Base-by-base conservation (phyloP, 2,797 vertebrate genomes). In the Sebastes variabilis region DNA sequence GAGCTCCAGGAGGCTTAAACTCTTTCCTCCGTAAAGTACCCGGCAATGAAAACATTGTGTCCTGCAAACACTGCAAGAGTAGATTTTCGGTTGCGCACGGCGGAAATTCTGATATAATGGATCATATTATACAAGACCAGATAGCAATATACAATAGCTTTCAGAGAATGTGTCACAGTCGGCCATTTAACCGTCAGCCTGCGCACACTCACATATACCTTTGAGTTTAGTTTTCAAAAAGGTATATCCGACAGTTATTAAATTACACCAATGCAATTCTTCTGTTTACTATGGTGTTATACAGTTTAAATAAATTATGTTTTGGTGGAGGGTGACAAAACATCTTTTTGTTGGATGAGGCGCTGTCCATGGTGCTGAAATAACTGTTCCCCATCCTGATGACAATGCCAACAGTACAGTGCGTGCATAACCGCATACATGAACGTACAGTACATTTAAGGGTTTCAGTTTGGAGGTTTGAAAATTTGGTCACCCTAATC, bases 381-480 rank as follows among this genome's bases (percentile, higher is more conserved):
- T 54, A 22, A 20, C 46, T 54, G 49, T 22, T 54, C 49, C 49
- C 49, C 49, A 54, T 54, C 49, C 49, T 22, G 49, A 54, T 54
- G 18, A 49, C 7, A 49, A 49, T 49, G 46, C 18, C 46, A 9
- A 20, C 46, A 49, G 46, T 49, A 49, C 18, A 2, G 18, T 49
- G 49, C 49, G 2, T 52, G 18, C 49, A 52, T n/a, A n/a, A 52
- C 0, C 4, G 20, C 49, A 22, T 54, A n/a, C 9, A 54, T 54
- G 49, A 54, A 54, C n/a, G 20, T 54, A 0, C 20, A 0, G 49
- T 54, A 54, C 49, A 54, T 9, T 54, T 54, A 52, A 20, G 18
- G 18, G 49, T 52, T 1, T 0, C 8, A 0, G 20, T 52, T 5
- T 52, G 20, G 8, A 0, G 49, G 49, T 22, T 22, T 54, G 4